These are phyloP conservation scores for Heliothis virescens DNA, from an alignment of 1,140 invertebrate species.

Conservation along the genomic window DNA sequence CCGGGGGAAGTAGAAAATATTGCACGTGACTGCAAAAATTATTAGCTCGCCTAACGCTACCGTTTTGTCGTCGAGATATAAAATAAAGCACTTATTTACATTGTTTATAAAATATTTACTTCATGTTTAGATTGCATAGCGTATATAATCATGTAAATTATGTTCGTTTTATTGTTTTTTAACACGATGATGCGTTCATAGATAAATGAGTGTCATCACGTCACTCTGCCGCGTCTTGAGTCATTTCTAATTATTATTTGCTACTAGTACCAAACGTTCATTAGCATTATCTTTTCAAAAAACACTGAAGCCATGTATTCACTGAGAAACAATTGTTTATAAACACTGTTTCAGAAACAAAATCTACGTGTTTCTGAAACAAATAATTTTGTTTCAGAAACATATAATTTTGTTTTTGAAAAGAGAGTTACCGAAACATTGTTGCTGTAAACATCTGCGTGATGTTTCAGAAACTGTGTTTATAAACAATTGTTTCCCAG, in stretches of 20 bases:
- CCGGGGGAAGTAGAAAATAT: slow-evolving; percentile 55
- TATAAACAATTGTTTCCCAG: no score
- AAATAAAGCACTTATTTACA: background rate
- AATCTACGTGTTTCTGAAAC: no score
- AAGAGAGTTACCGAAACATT: no score
- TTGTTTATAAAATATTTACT: slow-evolving; percentile 1
- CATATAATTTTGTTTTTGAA: no score
- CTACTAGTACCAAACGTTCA: background rate
- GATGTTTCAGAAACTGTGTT: no score
- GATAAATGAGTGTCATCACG: background rate
- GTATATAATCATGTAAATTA: background rate
- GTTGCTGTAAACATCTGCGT: no score
- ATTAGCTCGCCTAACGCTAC: slow-evolving; percentile 25
- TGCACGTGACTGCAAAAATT: slow-evolving; percentile 54
- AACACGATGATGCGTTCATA: background rate
- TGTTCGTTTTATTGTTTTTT: slow-evolving; percentile 19
- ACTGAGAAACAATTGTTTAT: no score
- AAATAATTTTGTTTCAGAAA: no score
- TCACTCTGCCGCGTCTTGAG: no score
- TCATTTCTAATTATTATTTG: background rate
- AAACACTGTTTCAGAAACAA: no score
- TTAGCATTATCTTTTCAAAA: no score
- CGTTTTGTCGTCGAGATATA: background rate
- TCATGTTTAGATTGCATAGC: background rate
- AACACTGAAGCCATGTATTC: no score